These are phyloP conservation scores for Botia almorhae DNA, from an alignment of 2,797 vertebrate species.

Conservation along the genomic window DNA sequence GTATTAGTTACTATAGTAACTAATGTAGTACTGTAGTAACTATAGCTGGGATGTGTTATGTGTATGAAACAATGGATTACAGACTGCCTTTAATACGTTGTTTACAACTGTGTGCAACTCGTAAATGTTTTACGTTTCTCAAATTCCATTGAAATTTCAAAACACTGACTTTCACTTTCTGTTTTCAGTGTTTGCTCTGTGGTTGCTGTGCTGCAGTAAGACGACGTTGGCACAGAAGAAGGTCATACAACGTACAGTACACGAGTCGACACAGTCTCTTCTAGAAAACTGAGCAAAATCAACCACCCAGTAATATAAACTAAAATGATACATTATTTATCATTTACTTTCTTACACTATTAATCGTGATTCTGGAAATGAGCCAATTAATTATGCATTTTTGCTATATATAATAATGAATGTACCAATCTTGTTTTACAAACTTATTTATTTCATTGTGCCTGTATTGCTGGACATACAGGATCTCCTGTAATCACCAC, in stretches of 20 bases:
- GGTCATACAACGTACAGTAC: conserved; percentile 50
- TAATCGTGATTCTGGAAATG: background rate
- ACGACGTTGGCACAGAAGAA: conserved; percentile 46
- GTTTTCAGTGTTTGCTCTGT: conserved; percentile 43
- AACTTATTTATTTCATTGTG: conserved; percentile 10
- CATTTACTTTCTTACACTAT: background rate
- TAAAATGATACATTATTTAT: no score
- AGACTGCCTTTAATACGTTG: background rate
- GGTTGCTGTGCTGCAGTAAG: conserved; percentile 50
- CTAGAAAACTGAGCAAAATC: conserved; percentile 5
- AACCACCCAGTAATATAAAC: background rate
- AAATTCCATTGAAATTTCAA: background rate
- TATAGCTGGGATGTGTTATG: background rate
- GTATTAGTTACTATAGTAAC: no score
- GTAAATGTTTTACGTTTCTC: background rate
- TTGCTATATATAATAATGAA: background rate
- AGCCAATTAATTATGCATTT: background rate
- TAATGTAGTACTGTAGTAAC: no score
- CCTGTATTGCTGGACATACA: conserved; percentile 21
- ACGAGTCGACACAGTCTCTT: conserved; percentile 34
- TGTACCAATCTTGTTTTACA: background rate
- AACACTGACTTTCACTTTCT: background rate
- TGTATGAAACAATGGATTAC: background rate
- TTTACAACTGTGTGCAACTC: background rate
- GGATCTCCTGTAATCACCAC: background rate